Base-by-base conservation (phyloP, 1,140 invertebrate genomes). In the Phymorhynchus buccinoides region DNA sequence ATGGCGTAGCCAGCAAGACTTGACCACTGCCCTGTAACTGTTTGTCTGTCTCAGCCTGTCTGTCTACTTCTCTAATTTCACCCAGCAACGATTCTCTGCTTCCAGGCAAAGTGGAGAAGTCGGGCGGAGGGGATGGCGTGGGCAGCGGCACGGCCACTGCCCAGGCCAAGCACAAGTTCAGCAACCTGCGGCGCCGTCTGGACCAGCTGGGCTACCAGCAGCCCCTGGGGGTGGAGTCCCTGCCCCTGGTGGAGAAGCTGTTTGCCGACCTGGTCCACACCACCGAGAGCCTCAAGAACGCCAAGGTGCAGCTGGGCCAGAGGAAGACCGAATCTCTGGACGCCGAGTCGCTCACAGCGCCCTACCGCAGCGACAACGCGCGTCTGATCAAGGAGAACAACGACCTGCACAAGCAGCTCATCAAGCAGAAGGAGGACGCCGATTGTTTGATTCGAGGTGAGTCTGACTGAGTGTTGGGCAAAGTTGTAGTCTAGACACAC, bases 231-330 rank as follows among this genome's bases (percentile, higher is more conserved):
- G 90, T 95, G 35, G 96, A 97, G 88, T 95, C 95, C 86, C 92
- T 97, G 42, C 95, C 96, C 71, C 93, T 97, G 83, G 95, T 97
- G 86, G 96, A 97, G 93, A 95, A 95, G 91, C 92, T 97, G 85
- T 91, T 96, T 84, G 95, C 95, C 81, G 96, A 97, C 93, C 94
- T 97, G 79, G 93, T 97, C 82, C 95, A 96, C 91, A 97, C 96
- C 32, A 97, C 96, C 41, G 95, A 96, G 81, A 96, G 95, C 90
- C 93, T 97, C 42, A 95, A 96, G 89, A 95, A 96, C 93, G 96
- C 96, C 89, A 97, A 97, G 94, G 84, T 92, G 73, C 88, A 91
- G 56, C 80, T 89, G 42, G 86, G 88, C 12, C 90, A 90, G 83
- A 90, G 90, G 66, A 86, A 88, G 41, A 85, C 83, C 16, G 89